Percentiles rank a stretch among this genome's conserved stretches.
These are phyloP conservation scores for Drosophila asahinai DNA, from an alignment of 1,140 invertebrate species.

Conservation along the genomic window DNA sequence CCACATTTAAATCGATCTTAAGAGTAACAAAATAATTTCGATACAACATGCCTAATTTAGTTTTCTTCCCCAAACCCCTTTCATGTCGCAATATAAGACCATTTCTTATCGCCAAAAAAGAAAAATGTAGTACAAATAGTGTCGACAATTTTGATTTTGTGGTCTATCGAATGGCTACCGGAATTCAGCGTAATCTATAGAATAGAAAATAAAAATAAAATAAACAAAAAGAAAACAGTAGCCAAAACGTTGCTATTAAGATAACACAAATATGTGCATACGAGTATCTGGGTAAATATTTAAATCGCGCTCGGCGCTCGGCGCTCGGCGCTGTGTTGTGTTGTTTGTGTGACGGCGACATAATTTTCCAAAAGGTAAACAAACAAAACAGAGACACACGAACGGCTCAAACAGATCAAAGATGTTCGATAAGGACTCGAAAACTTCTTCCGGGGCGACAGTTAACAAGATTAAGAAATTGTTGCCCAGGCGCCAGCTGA, in stretches of 20 bases:
- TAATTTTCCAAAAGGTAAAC: constrained; percentile 47
- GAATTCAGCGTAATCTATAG: constrained; percentile 72
- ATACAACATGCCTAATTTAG: constrained; percentile 15
- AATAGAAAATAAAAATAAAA: constrained; percentile 38
- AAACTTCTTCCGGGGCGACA: constrained; percentile 66
- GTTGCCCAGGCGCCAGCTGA: constrained; percentile 49
- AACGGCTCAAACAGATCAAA: constrained; percentile 52
- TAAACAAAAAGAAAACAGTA: constrained; percentile 67
- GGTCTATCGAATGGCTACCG: constrained; percentile 58
- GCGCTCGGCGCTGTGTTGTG: constrained; percentile 9
- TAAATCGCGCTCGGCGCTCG: constrained; percentile 54
- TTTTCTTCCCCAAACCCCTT: constrained; percentile 5
- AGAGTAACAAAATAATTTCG: not conserved
- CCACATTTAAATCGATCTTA: not conserved
- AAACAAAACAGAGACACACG: constrained; percentile 31
- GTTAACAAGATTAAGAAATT: constrained; percentile 51
- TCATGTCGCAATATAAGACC: constrained; percentile 4
- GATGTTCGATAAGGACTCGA: constrained; percentile 59
- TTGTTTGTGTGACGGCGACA: constrained; percentile 49
- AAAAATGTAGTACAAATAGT: constrained; percentile 29
- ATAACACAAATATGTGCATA: constrained; percentile 64
- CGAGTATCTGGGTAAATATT: constrained; percentile 74
- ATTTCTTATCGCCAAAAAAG: constrained; percentile 42
- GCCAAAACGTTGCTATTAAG: constrained; percentile 72
- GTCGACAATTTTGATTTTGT: constrained; percentile 47